phyloP scores from a whole-genome alignment of 2,888 invertebrate genomes.

The Plebejus argus region DNA sequence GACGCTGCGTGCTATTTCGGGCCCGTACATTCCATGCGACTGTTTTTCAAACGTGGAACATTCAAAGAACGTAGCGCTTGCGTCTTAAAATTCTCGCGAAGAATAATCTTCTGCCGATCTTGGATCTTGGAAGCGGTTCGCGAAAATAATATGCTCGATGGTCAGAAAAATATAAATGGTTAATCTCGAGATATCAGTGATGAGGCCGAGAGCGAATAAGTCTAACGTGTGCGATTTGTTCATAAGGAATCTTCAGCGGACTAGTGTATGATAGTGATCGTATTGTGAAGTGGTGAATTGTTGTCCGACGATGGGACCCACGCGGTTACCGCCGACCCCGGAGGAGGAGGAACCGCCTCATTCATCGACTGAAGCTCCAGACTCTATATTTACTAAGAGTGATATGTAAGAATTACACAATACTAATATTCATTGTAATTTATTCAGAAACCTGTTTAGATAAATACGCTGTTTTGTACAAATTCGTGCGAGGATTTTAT shows the following conservation, averaged over 20 bases:
- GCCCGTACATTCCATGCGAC: slow-evolving; percentile 75
- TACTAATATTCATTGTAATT: neutral
- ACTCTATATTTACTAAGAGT: slow-evolving; percentile 51
- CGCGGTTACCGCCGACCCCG: slow-evolving; percentile 68
- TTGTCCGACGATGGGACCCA: slow-evolving; percentile 61
- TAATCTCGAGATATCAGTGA: slow-evolving; percentile 41
- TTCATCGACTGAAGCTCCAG: slow-evolving; percentile 53
- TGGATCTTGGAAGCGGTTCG: neutral
- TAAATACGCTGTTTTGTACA: neutral
- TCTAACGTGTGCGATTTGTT: slow-evolving; percentile 52
- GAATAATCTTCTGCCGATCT: slow-evolving; percentile 12
- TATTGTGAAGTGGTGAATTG: slow-evolving; percentile 48
- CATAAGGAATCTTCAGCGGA: slow-evolving; percentile 52
- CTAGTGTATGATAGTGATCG: slow-evolving; percentile 57
- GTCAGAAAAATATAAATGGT: slow-evolving; percentile 35
- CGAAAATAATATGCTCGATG: slow-evolving; percentile 11
- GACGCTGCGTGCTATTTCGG: slow-evolving; percentile 78
- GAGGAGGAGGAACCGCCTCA: slow-evolving; percentile 66
- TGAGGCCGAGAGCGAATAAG: slow-evolving; percentile 57
- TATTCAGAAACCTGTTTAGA: slow-evolving; percentile 10
- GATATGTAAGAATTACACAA: slow-evolving; percentile 55
- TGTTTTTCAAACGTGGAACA: slow-evolving; percentile 79
- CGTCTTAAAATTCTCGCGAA: slow-evolving; percentile 52
- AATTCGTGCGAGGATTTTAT: neutral
- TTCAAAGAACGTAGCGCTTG: slow-evolving; percentile 72